Evolutionary conservation across 2,888 invertebrate species (phyloP).

Genomic region (Platynereis dumerilii): DNA sequence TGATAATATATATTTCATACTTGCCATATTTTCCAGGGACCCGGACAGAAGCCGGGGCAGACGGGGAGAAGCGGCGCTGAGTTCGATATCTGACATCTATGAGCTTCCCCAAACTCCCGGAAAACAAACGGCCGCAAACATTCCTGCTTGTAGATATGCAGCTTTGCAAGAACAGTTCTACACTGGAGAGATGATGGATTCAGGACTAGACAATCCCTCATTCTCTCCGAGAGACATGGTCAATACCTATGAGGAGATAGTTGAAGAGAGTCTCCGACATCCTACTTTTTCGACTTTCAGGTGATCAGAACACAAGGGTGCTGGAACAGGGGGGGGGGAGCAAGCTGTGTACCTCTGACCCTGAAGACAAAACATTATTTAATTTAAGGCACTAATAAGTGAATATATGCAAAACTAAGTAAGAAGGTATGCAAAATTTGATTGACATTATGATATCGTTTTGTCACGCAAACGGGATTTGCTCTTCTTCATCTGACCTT

Average conservation of each 20-base stretch:
- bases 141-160: neutral
- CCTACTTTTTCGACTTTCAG: constrained; percentile 17
- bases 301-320: too few species aligned
- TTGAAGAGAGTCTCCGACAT: constrained; percentile 5
- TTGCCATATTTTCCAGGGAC: too few species aligned
- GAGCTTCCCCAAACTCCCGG: constrained; percentile 5
- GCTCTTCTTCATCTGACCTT: too few species aligned
- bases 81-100: constrained; percentile 17
- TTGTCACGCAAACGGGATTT: too few species aligned
- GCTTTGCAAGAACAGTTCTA: constrained; percentile 7
- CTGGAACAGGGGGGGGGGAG: too few species aligned
- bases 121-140: neutral
- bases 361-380: too few species aligned
- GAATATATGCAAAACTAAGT: too few species aligned
- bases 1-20: too few species aligned
- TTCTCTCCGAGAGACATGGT: constrained; percentile 9
- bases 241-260: constrained; percentile 21
- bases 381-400: too few species aligned
- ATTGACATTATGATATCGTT: too few species aligned
- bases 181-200: constrained; percentile 10
- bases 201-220: neutral
- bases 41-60: neutral
- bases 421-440: too few species aligned
- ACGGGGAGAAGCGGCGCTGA: neutral
- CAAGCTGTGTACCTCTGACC: too few species aligned